Evolutionary conservation across 1,140 invertebrate genomes (phyloP).

Genomic region (Colletes latitarsis): DNA sequence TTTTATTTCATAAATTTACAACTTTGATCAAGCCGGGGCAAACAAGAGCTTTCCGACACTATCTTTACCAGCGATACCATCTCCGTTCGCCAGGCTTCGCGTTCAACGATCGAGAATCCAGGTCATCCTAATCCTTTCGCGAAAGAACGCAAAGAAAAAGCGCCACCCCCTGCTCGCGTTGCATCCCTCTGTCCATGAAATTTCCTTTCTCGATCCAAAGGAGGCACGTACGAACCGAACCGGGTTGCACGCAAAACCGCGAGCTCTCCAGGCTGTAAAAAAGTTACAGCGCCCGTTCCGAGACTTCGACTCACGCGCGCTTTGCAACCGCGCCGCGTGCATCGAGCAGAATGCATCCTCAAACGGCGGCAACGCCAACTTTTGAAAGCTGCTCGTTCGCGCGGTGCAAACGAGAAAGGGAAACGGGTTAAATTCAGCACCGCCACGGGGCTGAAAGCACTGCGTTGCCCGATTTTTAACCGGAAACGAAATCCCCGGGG

Average conservation of each 20-base stretch:
- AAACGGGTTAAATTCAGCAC: slow-evolving; percentile 5
- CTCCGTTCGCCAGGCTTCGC: background rate
- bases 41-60: background rate
- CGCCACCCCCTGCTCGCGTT: background rate
- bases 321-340: background rate
- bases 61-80: background rate
- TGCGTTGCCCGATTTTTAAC: background rate
- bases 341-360: background rate
- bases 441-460: background rate
- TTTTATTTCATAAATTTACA: background rate
- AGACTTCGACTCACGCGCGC: background rate
- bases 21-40: background rate
- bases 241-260: slow-evolving; percentile 21
- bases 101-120: slow-evolving; percentile 10
- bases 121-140: background rate
- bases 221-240: background rate
- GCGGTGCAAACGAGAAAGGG: background rate
- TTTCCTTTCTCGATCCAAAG: background rate
- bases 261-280: background rate
- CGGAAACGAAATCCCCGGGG: background rate
- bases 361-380: slow-evolving; percentile 4
- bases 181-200: slow-evolving; percentile 7
- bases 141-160: background rate
- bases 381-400: slow-evolving; percentile 3
- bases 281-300: background rate